Base-by-base conservation (phyloP, 1,140 invertebrate species). In the Sinonovacula constricta region DNA sequence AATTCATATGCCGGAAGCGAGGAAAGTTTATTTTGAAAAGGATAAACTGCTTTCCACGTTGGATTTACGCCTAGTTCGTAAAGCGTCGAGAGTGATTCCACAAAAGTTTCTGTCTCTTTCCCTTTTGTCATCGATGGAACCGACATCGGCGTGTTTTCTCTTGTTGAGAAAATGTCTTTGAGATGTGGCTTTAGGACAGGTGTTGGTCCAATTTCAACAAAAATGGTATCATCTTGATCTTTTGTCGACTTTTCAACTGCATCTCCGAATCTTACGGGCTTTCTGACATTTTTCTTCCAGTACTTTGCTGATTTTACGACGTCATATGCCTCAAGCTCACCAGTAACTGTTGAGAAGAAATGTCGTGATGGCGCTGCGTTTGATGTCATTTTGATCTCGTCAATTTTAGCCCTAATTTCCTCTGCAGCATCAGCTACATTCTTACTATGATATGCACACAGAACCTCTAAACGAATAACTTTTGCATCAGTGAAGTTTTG, bases 381-480 rank as follows among this genome's bases (percentile, higher is more conserved):
- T 24, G 24, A 7, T 15, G 31, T 12, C 22, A 84, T 62, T 51
- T 30, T 7, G 7, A 22, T 33, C 3, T 65, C 49, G 10, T 57
- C n/a, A 14, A 81, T 26, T 18, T 34, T 22, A 30, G n/a, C 15
- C n/a, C 2, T 31, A 18, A 84, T 7, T 0, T 72, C 12, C 4
- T 59, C n/a, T 22, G 53, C 68, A 28, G 78, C 72, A n/a, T 49
- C 22, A 0, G 76, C 57, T 7, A 82, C 79, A 34, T 63, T 56
- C 34, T 72, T 69, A 72, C 83, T 85, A 31, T 85, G 83, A 36
- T 81, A 85, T 0, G 81, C 83, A 62, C 63, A 67, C 3, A 34
- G n/a, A 0, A 83, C 79, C 15, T 51, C 14, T 10, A 85, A 53
- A 3, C 56, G 28, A 22, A 51, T 77, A 10, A 85, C 15, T 24